Percentiles rank a stretch among this genome's conserved stretches.
phyloP scores from a whole-genome alignment of 2,797 vertebrate genomes.

The Oryzias dopingdopingensis region DNA sequence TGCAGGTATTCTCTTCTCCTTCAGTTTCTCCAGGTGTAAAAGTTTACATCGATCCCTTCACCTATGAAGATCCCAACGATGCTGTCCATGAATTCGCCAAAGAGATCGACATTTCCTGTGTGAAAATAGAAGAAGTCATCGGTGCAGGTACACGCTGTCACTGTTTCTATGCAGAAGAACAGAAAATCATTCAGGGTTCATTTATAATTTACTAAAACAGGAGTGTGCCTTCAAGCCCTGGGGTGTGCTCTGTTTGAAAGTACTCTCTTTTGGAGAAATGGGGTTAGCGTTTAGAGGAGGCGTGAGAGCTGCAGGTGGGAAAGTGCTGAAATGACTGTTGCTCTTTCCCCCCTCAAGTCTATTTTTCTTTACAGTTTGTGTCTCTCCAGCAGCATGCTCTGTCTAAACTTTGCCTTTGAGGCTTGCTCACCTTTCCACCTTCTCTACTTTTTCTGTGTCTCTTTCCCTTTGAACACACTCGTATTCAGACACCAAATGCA shows the following conservation, averaged over 20 bases:
- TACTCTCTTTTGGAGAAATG: conserved; percentile 35
- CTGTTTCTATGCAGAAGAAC: conserved; percentile 16
- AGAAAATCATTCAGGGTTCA: conserved; percentile 27
- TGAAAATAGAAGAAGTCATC: conserved; percentile 99
- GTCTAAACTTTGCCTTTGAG: conserved; percentile 66
- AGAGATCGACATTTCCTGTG: conserved; percentile 98
- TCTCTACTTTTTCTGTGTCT: conserved; percentile 30
- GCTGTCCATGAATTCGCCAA: conserved; percentile 97
- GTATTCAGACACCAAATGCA: conserved; percentile 58
- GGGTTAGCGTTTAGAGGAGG: conserved; percentile 41
- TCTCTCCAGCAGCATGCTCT: conserved; percentile 59
- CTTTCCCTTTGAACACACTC: conserved; percentile 45
- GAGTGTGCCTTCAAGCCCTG: conserved; percentile 37
- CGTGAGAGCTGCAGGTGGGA: conserved; percentile 40
- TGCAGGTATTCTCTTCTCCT: neutral
- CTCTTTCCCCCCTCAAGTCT: conserved; percentile 25
- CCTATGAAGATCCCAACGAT: conserved; percentile 97
- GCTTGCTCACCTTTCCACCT: conserved; percentile 45
- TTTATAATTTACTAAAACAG: conserved; percentile 51
- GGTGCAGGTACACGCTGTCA: conserved; percentile 86
- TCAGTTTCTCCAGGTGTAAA: conserved; percentile 94
- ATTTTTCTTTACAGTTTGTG: conserved; percentile 24
- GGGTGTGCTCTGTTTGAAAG: conserved; percentile 30
- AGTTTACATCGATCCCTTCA: conserved; percentile 98
- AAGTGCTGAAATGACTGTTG: conserved; percentile 25